A percentile compares a stretch with the other conserved stretches of the same genome.
Evolutionary conservation across 2,113 vertebrate species (phyloP).

Genomic region (Elachura formosa): DNA sequence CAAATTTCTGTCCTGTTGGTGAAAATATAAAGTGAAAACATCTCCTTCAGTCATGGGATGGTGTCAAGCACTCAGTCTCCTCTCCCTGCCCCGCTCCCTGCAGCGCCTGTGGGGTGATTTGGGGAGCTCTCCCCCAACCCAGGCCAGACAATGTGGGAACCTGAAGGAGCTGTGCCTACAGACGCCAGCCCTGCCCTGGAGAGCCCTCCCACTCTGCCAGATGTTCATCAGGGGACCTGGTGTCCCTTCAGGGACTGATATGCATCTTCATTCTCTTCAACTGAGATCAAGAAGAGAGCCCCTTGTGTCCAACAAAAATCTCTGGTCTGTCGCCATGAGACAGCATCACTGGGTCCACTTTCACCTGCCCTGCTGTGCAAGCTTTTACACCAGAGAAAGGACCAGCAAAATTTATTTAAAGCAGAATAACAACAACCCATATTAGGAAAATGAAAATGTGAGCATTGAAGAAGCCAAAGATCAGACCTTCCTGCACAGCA

Average conservation of each 20-base stretch:
- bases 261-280: neutral
- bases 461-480: accelerated
- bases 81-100: neutral
- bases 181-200: neutral
- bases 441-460: neutral
- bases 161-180: accelerated
- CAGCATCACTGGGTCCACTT: neutral
- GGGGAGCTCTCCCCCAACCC: neutral
- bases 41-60: neutral
- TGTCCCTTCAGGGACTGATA: neutral
- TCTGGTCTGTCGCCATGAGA: neutral
- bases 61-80: neutral
- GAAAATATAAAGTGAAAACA: neutral
- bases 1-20: neutral
- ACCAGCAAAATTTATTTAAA: neutral
- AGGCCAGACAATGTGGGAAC: neutral
- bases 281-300: neutral
- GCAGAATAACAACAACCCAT: neutral
- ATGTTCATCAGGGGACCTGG: neutral
- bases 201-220: neutral
- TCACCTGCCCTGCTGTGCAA: neutral
- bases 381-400: neutral
- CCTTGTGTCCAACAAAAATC: neutral
- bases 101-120: neutral
- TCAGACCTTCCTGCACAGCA: neutral